Conservation (phyloP, 2,113 vertebrate genomes). For the Procapra przewalskii region DNA sequence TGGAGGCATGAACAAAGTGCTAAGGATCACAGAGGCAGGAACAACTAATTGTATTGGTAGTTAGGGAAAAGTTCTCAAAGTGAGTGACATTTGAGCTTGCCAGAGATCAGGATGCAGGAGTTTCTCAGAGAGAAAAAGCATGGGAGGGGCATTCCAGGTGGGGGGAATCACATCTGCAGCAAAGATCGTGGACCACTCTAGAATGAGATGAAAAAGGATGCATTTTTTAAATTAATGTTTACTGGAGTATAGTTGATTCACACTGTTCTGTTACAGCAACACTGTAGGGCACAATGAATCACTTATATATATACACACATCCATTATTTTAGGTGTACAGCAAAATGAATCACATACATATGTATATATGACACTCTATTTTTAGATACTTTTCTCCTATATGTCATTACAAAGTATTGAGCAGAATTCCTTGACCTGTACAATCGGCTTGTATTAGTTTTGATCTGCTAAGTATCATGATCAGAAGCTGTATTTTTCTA, state of each 20-base stretch:
- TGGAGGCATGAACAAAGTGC: not conserved
- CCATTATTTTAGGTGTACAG: not conserved
- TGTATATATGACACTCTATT: not conserved
- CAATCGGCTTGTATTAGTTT: not conserved
- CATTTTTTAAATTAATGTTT: not conserved
- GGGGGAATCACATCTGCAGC: not conserved
- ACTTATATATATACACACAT: not conserved
- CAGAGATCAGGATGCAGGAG: not conserved
- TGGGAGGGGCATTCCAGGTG: not conserved
- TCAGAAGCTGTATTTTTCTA: not conserved
- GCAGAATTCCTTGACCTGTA: not conserved
- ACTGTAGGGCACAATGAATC: not conserved
- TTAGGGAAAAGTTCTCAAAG: not conserved
- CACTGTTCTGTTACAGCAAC: not conserved
- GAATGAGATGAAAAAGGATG: not conserved
- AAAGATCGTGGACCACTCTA: rapidly evolving
- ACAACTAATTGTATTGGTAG: not conserved
- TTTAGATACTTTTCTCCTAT: not conserved
- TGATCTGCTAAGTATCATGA: not conserved
- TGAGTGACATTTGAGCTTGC: not conserved
- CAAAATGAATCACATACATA: not conserved
- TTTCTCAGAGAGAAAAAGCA: not conserved
- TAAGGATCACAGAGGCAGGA: not conserved
- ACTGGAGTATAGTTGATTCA: not conserved
- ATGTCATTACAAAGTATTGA: not conserved